Conservation (phyloP, 2,888 invertebrate genomes). For the Unio pictorum region DNA sequence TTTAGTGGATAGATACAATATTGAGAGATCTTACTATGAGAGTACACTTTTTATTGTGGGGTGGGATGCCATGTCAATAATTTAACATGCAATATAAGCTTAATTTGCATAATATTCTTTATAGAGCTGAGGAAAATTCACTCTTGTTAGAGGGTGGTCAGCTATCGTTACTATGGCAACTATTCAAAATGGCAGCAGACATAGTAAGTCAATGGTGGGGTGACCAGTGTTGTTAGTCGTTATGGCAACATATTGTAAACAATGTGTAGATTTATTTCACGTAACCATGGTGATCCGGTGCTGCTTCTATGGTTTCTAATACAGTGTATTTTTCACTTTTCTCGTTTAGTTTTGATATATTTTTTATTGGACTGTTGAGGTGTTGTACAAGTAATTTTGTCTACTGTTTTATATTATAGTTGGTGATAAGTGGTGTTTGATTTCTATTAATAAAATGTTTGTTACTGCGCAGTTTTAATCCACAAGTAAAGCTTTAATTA, state of each 20-base stretch:
- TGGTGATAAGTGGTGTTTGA: slow-evolving; percentile 2
- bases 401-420: slow-evolving; percentile 29
- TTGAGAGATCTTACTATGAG: background rate
- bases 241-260: slow-evolving; percentile 44
- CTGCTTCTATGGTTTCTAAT: slow-evolving; percentile 38
- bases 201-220: slow-evolving; percentile 38
- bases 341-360: slow-evolving; percentile 18
- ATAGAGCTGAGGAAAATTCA: slow-evolving; percentile 19
- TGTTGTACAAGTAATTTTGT: slow-evolving; percentile 12
- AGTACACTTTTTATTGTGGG: background rate
- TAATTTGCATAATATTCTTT: slow-evolving; percentile 17
- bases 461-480: too few species aligned
- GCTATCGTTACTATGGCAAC: slow-evolving; percentile 33
- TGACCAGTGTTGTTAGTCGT: slow-evolving; percentile 43
- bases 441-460: too few species aligned
- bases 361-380: slow-evolving; percentile 35
- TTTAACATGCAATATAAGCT: slow-evolving; percentile 3
- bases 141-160: slow-evolving; percentile 14
- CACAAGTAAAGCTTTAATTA: too few species aligned
- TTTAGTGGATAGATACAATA: too few species aligned
- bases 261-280: slow-evolving; percentile 48
- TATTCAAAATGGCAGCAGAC: slow-evolving; percentile 23
- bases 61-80: too few species aligned
- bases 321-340: slow-evolving; percentile 30
- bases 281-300: slow-evolving; percentile 29